Evolutionary conservation across 1,140 invertebrate genomes (phyloP), one percentile per base, ranked within the genome.

Genomic region (Eueides isabella): DNA sequence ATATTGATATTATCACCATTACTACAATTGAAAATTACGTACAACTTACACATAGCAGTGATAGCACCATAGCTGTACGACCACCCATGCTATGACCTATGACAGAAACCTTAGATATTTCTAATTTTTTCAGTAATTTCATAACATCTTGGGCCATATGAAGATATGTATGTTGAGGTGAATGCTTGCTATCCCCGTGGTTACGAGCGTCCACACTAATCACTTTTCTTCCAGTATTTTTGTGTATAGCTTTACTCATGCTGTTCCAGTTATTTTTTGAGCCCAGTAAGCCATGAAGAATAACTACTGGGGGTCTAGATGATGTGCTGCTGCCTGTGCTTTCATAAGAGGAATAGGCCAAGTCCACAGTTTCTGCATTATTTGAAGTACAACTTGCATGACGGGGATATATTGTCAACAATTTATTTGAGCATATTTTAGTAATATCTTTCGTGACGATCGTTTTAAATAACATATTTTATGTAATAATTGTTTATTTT

Each of bases 61-160:
- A 97, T 48, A 97, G 93, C 48, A 95, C 95, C 97, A 99, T 99
- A 73, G 96, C 96, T n/a, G 97, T 95, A 48, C 90, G 86, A 30
- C 98, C 98, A 55, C 98, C 98, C 97, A 99, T 98, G 72, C 98
- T 98, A 85, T 99, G 98, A 0, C 98, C 98, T 77, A 99, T 89
- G 5, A 98, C 80, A 48, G 96, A 93, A 16, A 96, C 94, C 88
- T 96, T 96, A 0, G 94, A 82, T 28, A 97, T 93, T 1, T 94
- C 89, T 67, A 97, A 85, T 63, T 95, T 94, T 72, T 95, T 93
- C 71, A 98, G 90, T 23, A 98, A 93, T 64, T 94, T 82, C 35
- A 95, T 90, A 48, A 98, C 85, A 93, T 99, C 98, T 78, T 95
- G 94, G 7, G 96, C 95, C 95, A 99, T 96, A 61, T 95, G 92